A percentile compares a stretch with the other conserved stretches of the same genome.
These are phyloP conservation scores for Platycnemis pennipes DNA, from an alignment of 2,888 invertebrate genomes.

Conservation along the genomic window DNA sequence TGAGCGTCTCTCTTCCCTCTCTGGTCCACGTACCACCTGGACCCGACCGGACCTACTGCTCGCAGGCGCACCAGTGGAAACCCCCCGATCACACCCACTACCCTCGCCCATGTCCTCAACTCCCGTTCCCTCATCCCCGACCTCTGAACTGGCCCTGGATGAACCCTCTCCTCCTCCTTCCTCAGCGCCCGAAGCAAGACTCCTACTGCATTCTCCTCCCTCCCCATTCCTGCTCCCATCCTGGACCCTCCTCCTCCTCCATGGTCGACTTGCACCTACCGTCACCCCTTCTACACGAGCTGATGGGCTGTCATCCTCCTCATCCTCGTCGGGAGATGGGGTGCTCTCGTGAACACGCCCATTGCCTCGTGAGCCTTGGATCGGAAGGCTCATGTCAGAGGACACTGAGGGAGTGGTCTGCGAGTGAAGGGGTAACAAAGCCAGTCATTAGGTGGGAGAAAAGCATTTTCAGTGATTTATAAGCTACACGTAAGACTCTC, in stretches of 20 bases:
- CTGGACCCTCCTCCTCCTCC: slow-evolving; percentile 47
- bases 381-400: slow-evolving; percentile 33
- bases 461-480: neutral
- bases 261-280: slow-evolving; percentile 14
- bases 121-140: slow-evolving; percentile 28
- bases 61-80: neutral
- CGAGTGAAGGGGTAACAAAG: neutral
- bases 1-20: slow-evolving; percentile 27
- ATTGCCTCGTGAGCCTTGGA: slow-evolving; percentile 55
- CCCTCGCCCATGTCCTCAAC: neutral
- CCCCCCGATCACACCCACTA: slow-evolving; percentile 45
- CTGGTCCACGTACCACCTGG: slow-evolving; percentile 30
- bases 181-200: slow-evolving; percentile 9
- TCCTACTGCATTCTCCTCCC: slow-evolving; percentile 44
- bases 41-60: slow-evolving; percentile 45
- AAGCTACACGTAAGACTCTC: too few relatives aligned
- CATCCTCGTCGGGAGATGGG: slow-evolving; percentile 56
- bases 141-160: slow-evolving; percentile 55
- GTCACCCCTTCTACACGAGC: slow-evolving; percentile 8
- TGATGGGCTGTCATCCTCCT: slow-evolving; percentile 25
- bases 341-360: slow-evolving; percentile 57
- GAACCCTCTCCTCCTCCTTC: slow-evolving; percentile 53
- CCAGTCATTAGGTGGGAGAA: too few relatives aligned
- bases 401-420: slow-evolving; percentile 23
- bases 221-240: slow-evolving; percentile 24